Percentiles rank a stretch among this genome's conserved stretches.
phyloP scores from a whole-genome alignment of 2,797 vertebrate genomes.

The Percopsis omiscomaycus region DNA sequence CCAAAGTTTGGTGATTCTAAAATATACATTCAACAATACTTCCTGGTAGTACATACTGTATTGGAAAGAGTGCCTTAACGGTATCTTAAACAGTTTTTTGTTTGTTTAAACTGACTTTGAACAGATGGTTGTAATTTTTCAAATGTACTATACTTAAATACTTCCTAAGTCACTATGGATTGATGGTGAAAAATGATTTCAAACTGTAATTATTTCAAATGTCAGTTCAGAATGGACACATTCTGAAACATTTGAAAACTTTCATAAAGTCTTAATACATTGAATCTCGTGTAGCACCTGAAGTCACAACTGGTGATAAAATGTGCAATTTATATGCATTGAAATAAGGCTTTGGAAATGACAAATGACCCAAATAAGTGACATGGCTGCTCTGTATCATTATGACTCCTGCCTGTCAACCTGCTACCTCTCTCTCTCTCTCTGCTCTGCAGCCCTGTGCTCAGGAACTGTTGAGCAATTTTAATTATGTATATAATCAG shows the following conservation, averaged over 20 bases:
- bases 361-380: conserved; percentile 79
- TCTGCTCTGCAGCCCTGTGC: conserved; percentile 60
- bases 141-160: conserved; percentile 19
- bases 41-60: not conserved
- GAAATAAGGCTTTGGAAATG: conserved; percentile 66
- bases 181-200: not conserved
- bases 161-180: not conserved
- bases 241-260: conserved; percentile 22
- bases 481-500: conserved; percentile 89
- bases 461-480: conserved; percentile 80
- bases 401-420: conserved; percentile 72
- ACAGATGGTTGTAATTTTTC: conserved; percentile 11
- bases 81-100: not conserved
- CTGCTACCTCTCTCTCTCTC: conserved; percentile 51
- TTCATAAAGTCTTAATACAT: conserved; percentile 31
- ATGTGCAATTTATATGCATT: conserved; percentile 75
- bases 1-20: conserved; percentile 68
- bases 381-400: conserved; percentile 72
- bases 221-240: conserved; percentile 24
- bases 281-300: conserved; percentile 31
- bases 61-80: not conserved
- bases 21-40: conserved; percentile 20
- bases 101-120: conserved; percentile 17
- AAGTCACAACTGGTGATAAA: conserved; percentile 63
- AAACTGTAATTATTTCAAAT: conserved; percentile 7